Evolutionary conservation across 2,113 vertebrate genomes (phyloP).

Genomic region (Neopipo cinnamomea): DNA sequence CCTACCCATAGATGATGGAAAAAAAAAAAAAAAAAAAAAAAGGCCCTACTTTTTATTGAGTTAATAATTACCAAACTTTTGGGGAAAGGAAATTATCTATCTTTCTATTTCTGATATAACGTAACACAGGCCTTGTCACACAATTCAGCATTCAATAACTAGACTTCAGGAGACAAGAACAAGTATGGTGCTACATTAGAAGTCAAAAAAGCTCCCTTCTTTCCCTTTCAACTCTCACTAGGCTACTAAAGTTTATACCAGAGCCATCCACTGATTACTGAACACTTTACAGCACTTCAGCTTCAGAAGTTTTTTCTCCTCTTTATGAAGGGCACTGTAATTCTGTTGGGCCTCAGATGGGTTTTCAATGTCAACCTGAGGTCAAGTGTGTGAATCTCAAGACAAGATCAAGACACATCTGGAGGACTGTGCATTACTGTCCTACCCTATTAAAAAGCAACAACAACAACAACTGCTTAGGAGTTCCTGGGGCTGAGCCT

Average conservation of each 20-base stretch:
- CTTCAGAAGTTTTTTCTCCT: not conserved
- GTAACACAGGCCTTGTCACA: not conserved
- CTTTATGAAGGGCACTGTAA: not conserved
- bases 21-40: not conserved
- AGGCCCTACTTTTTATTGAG: conserved; percentile 27
- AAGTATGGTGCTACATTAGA: not conserved
- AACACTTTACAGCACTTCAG: not conserved
- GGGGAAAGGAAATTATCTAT: conserved; percentile 6
- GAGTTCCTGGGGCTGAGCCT: conserved; percentile 45
- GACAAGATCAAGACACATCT: conserved; percentile 40
- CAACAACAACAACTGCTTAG: conserved; percentile 53
- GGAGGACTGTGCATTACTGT: conserved; percentile 38
- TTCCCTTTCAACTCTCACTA: not conserved
- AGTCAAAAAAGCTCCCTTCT: not conserved
- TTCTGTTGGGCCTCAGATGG: not conserved
- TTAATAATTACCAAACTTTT: conserved; percentile 53
- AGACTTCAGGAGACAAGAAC: conserved; percentile 17
- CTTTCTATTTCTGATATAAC: conserved; percentile 34
- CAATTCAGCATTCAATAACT: not conserved
- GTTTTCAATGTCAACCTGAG: conserved; percentile 16
- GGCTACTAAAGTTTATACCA: not conserved
- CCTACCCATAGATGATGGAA: conserved; percentile 30
- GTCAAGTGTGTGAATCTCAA: conserved; percentile 35
- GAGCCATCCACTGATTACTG: not conserved
- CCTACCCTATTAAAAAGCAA: conserved; percentile 32